Conservation (phyloP, 1,140 invertebrate genomes). For the Archivesica marissinica region DNA sequence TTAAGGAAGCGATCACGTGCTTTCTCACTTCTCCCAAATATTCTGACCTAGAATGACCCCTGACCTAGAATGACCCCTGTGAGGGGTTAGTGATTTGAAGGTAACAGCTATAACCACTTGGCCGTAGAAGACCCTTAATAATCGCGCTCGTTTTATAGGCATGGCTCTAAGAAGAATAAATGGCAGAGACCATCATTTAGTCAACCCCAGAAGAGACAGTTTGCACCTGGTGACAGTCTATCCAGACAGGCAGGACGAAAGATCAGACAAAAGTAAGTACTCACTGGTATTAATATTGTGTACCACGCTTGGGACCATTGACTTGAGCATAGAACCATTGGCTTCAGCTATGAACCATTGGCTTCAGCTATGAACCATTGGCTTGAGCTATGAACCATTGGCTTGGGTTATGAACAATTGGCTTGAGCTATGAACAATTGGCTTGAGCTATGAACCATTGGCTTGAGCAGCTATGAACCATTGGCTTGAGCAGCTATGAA, state of each 20-base stretch:
- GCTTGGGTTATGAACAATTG: background rate
- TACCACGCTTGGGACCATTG: too few species aligned
- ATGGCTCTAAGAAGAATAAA: slow-evolving; percentile 21
- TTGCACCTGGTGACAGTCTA: slow-evolving; percentile 66
- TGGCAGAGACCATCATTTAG: slow-evolving; percentile 45
- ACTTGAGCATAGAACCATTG: background rate
- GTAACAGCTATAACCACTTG: too few species aligned
- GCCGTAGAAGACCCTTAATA: too few species aligned
- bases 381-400: background rate
- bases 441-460: too few species aligned
- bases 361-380: background rate
- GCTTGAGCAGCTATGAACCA: too few species aligned
- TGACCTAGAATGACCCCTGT: too few species aligned
- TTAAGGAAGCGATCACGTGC: too few species aligned
- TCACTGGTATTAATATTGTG: background rate
- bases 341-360: background rate
- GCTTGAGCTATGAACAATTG: too few species aligned
- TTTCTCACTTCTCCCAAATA: too few species aligned
- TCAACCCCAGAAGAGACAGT: slow-evolving; percentile 41
- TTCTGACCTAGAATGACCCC: too few species aligned
- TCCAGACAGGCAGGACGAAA: slow-evolving; percentile 63
- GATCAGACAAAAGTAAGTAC: slow-evolving; percentile 63
- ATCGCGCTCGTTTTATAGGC: slow-evolving; percentile 12
- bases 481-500: too few species aligned
- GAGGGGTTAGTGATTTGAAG: too few species aligned